A percentile compares a stretch with the other conserved stretches of the same genome.
Evolutionary conservation across 2,113 vertebrate genomes (phyloP).

Genomic region (Sterna hirundo): DNA sequence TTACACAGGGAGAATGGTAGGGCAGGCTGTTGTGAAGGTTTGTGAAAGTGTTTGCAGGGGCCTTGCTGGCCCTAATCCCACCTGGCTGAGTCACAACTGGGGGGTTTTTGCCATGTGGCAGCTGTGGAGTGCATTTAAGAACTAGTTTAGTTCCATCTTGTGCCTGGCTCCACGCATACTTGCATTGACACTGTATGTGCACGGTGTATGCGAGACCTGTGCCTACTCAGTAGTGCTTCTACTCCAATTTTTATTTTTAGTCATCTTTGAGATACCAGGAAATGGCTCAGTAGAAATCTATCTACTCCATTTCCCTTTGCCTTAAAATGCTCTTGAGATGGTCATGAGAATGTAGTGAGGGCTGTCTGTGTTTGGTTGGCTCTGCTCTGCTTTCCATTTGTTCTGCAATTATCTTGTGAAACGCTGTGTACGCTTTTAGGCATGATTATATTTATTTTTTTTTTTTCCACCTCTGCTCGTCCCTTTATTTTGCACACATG

Average conservation of each 20-base stretch:
- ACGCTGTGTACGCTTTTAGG: not conserved
- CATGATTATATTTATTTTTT: not conserved
- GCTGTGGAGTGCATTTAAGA: not conserved
- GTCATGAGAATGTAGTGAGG: fast-evolving
- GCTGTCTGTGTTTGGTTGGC: not conserved
- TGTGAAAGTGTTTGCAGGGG: not conserved
- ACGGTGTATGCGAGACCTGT: not conserved
- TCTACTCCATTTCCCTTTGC: not conserved
- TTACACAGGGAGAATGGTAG: not conserved
- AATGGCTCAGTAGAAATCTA: not conserved
- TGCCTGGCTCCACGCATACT: not conserved
- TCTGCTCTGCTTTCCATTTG: conserved; percentile 2
- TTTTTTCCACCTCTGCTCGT: not conserved
- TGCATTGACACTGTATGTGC: not conserved
- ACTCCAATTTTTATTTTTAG: not conserved
- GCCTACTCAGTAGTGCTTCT: not conserved
- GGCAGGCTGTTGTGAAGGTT: not conserved
- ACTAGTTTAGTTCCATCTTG: not conserved
- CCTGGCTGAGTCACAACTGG: not conserved
- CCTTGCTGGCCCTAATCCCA: not conserved
- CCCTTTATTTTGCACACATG: not conserved
- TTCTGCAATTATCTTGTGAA: conserved; percentile 27
- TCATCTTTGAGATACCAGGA: not conserved
- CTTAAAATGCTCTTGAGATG: not conserved
- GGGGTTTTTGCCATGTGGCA: not conserved